These are phyloP conservation scores for Paralinhomoeus sp. DNA, from an alignment of 2,888 invertebrate genomes.

Conservation along the genomic window DNA sequence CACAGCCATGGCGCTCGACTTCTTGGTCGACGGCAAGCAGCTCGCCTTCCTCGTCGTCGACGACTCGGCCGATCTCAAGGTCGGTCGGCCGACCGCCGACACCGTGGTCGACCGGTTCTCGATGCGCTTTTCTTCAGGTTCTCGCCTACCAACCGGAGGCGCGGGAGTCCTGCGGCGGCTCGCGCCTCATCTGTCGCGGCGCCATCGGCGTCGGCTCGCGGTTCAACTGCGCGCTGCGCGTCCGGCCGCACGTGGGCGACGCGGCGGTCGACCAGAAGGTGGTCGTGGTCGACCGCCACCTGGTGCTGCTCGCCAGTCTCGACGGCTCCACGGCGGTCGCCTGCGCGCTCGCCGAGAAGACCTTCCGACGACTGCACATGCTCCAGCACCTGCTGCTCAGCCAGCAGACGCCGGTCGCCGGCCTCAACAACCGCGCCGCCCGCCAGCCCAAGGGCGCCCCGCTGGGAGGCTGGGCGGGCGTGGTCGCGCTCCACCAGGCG, in stretches of 20 bases:
- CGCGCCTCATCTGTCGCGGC: constrained; percentile 63
- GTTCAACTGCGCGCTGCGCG: constrained; percentile 10
- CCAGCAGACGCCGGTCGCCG: constrained; percentile 66
- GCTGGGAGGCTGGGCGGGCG: no score
- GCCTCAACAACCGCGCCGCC: constrained; percentile 49
- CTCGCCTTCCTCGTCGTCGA: constrained; percentile 69
- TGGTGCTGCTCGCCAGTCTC: constrained; percentile 38
- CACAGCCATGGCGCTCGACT: constrained; percentile 50
- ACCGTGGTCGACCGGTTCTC: no score
- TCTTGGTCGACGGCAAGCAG: constrained; percentile 57
- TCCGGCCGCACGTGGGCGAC: constrained; percentile 8
- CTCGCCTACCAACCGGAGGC: constrained; percentile 90
- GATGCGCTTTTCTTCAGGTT: no score
- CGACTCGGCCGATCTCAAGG: no score
- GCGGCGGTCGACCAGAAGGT: constrained; percentile 7
- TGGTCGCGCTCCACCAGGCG: no score
- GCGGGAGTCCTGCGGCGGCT: constrained; percentile 72
- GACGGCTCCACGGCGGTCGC: constrained; percentile 83
- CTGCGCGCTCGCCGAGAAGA: constrained; percentile 57
- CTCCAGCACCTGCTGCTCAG: constrained; percentile 76
- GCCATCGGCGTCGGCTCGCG: constrained; percentile 54
- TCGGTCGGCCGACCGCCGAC: no score
- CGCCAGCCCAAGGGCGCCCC: background rate
- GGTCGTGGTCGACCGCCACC: constrained; percentile 10
- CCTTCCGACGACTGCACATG: constrained; percentile 56